These are phyloP conservation scores for Mellivora capensis DNA, from an alignment of 2,113 vertebrate species.

Conservation along the genomic window DNA sequence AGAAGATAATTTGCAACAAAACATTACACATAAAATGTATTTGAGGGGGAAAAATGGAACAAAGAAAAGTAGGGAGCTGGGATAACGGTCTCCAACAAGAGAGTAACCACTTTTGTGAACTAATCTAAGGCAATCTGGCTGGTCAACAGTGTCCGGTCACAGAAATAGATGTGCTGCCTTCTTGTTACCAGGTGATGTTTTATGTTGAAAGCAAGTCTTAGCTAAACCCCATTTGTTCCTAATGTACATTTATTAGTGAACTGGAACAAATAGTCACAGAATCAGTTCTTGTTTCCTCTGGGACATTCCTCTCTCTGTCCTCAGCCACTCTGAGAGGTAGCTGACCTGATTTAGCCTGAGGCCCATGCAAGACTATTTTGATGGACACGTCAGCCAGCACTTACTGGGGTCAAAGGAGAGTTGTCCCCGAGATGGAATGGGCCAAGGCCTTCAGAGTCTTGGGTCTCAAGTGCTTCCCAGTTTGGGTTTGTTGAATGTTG, in stretches of 20 bases:
- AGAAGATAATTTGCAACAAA: slow-evolving; percentile 3
- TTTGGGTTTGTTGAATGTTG: neutral
- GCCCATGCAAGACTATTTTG: neutral
- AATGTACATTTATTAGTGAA: neutral
- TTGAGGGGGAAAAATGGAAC: neutral
- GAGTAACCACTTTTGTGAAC: neutral
- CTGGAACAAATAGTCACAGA: neutral
- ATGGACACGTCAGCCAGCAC: neutral
- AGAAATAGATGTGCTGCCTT: neutral
- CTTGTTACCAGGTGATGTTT: neutral
- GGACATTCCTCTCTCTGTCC: neutral
- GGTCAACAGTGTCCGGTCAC: neutral
- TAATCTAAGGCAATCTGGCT: neutral
- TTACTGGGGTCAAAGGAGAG: neutral
- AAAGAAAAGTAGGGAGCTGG: neutral
- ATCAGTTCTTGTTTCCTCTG: neutral
- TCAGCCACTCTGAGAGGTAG: neutral
- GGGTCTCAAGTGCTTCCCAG: neutral
- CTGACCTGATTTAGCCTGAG: neutral
- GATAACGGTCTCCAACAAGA: neutral
- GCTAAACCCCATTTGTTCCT: neutral
- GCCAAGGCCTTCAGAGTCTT: neutral
- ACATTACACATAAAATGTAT: neutral
- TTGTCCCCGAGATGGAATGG: neutral
- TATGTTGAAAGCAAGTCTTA: neutral